Evolutionary conservation across 2,888 invertebrate genomes (phyloP), one percentile per base, ranked within the genome.

Genomic region (Nebria brevicollis): DNA sequence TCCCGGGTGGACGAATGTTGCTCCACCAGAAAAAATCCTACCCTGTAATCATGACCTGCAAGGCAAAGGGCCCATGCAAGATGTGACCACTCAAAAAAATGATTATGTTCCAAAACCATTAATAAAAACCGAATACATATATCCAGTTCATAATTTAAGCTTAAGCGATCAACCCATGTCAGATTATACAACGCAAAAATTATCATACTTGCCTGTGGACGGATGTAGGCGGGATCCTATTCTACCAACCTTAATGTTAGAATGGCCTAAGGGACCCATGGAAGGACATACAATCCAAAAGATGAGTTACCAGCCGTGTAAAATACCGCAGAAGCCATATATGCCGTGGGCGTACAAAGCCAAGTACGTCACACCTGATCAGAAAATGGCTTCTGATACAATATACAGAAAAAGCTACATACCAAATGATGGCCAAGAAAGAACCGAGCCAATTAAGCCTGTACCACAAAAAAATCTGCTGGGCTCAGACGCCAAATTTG

Each of bases 81-180:
- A 92, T 83, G 88, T 93, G 82, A 95, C 95, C 1, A 95, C 94
- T 0, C 93, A 94, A 84, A 93, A 94, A 66, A 94, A 94, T 86
- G 94, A 95, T 89, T 95, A 90, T 86, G 93, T 93, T 43, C 91
- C 93, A 0, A 94, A 94, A 85, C 92, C 93, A 0, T 90, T 90
- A 82, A 90, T 90, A 0, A 87, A 90, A 76, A 87, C 91, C 0
- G 89, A 89, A 76, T 90, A 91, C 0, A 87, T 91, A 0, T 84
- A 83, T 34, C 89, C 89, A 0, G 83, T 84, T 8, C 83, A 86
- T 1, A 88, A 88, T 83, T 83, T 89, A 2, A 88, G 85, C 83
- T 85, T 88, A 0, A 88, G 88, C 26, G 88, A 89, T 77, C 88
- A 88, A 83, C 88, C 89, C 7, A 84, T 91, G 68, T 88, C 90